Evolutionary conservation across 2,113 vertebrate species (phyloP).

Genomic region (Oriolus oriolus): DNA sequence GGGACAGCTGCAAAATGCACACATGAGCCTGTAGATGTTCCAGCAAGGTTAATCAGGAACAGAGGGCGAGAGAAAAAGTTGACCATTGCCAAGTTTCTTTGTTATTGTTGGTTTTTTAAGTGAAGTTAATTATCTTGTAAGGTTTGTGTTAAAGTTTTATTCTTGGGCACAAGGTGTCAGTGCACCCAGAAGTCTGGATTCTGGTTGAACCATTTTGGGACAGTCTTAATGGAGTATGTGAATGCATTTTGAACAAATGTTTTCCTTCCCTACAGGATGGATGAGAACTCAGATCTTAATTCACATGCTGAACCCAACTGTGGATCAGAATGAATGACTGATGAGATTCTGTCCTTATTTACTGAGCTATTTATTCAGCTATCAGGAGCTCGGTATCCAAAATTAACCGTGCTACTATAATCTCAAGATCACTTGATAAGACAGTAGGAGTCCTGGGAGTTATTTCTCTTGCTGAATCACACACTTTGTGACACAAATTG

Average conservation of each 20-base stretch:
- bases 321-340: background rate
- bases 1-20: background rate
- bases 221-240: background rate
- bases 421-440: background rate
- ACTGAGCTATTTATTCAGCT: background rate
- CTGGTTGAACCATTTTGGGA: background rate
- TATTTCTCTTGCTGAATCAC: background rate
- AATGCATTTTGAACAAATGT: background rate
- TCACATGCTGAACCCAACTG: background rate
- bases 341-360: constrained; percentile 15
- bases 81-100: background rate
- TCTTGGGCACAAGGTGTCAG: background rate
- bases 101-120: background rate
- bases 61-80: background rate
- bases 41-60: background rate
- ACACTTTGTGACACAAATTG: background rate
- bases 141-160: background rate
- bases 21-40: background rate
- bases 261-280: background rate
- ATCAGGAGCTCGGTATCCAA: background rate
- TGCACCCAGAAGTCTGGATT: background rate
- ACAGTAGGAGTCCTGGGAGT: background rate
- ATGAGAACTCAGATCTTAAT: background rate
- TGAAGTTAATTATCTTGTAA: background rate
- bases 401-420: background rate